These are phyloP conservation scores for Chrysolina oricalcia DNA, from an alignment of 2,888 invertebrate genomes.

Conservation along the genomic window DNA sequence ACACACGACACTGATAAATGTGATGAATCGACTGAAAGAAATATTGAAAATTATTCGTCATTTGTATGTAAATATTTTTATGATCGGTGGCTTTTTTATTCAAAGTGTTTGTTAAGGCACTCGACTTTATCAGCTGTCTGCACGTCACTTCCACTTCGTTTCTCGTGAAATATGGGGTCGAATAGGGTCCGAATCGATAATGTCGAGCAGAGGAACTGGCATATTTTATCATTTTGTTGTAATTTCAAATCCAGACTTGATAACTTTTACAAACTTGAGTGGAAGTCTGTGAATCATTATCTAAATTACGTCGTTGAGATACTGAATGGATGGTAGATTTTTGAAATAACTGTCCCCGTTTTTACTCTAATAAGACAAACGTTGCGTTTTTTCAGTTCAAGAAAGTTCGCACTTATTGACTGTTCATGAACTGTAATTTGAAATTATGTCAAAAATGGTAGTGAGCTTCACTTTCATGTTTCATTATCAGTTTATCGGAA, in stretches of 20 bases:
- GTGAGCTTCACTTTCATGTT: no score
- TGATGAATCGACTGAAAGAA: neutral
- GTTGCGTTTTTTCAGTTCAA: no score
- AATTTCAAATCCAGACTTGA: neutral
- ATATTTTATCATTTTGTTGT: slow-evolving; percentile 2
- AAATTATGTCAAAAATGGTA: no score
- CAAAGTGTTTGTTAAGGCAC: slow-evolving; percentile 21
- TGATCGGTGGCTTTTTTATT: slow-evolving; percentile 29
- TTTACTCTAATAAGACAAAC: no score
- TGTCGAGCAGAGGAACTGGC: slow-evolving; percentile 5
- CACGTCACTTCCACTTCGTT: slow-evolving; percentile 26
- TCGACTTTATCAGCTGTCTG: slow-evolving; percentile 23
- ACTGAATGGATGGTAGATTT: no score
- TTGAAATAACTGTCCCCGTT: no score
- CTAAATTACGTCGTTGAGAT: no score
- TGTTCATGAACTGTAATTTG: no score
- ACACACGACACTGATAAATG: neutral
- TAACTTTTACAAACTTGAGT: neutral
- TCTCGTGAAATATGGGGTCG: slow-evolving; percentile 28
- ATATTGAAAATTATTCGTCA: slow-evolving; percentile 17
- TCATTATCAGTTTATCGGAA: no score
- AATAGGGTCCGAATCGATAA: slow-evolving; percentile 36
- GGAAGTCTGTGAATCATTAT: neutral
- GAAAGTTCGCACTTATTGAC: no score
- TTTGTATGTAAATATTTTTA: slow-evolving; percentile 24